Percentiles rank a stretch among this genome's conserved stretches.
Conservation (phyloP, 2,113 vertebrate genomes). For the Cynopterus brachyotis region DNA sequence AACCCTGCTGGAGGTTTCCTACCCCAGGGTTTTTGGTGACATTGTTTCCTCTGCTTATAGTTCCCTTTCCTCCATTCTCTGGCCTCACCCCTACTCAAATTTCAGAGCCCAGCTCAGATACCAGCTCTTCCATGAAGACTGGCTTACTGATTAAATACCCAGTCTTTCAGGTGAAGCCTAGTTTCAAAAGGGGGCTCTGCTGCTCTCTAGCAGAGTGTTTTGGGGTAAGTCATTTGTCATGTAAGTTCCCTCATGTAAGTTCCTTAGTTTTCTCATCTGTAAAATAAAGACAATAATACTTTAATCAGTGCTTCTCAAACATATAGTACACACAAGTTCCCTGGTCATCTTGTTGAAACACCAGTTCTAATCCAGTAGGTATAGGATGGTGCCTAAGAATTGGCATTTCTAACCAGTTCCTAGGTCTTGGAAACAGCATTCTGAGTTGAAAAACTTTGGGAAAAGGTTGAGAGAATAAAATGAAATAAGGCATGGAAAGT, state of each 20-base stretch:
- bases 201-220: background rate
- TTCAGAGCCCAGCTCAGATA: background rate
- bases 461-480: background rate
- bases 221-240: background rate
- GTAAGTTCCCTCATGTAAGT: background rate
- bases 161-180: background rate
- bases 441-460: background rate
- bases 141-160: background rate
- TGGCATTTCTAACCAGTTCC: background rate
- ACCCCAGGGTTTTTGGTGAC: background rate
- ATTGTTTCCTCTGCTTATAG: background rate
- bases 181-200: background rate
- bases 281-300: background rate
- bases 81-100: background rate
- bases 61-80: background rate
- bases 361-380: background rate
- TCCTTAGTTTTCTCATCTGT: background rate
- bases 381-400: background rate
- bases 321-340: background rate
- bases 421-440: background rate
- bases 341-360: conserved; percentile 20
- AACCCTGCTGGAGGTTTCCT: background rate
- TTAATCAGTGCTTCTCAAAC: background rate
- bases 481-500: background rate
- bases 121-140: background rate